These are phyloP conservation scores for Dugesia japonica DNA, from an alignment of 2,888 invertebrate species.

Conservation along the genomic window DNA sequence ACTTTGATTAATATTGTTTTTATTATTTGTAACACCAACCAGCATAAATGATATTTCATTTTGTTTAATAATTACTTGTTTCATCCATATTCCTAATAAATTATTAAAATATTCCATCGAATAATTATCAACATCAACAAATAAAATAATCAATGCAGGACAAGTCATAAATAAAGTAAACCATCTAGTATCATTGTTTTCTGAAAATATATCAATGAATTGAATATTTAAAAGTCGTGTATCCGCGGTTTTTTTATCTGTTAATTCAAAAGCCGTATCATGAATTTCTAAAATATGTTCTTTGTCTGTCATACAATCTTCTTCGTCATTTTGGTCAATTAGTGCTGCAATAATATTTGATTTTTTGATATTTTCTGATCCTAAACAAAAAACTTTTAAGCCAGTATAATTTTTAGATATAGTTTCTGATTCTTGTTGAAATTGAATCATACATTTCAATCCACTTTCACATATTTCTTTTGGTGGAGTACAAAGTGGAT, in stretches of 20 bases:
- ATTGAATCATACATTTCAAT: constrained; percentile 41
- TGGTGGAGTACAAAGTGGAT: constrained; percentile 43
- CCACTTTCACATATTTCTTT: constrained; percentile 42
- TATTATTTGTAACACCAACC: constrained; percentile 38
- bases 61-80: constrained; percentile 44
- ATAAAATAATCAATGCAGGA: constrained; percentile 20
- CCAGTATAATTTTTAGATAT: constrained; percentile 40
- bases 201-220: background rate
- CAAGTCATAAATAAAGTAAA: background rate
- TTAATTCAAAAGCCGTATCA: background rate
- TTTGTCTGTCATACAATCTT: constrained; percentile 37
- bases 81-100: constrained; percentile 43
- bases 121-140: constrained; percentile 35
- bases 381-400: constrained; percentile 40
- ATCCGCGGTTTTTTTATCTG: background rate
- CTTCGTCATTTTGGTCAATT: constrained; percentile 40
- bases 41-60: constrained; percentile 40
- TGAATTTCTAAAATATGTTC: constrained; percentile 32
- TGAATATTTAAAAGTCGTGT: background rate
- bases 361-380: constrained; percentile 39
- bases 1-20: constrained; percentile 41
- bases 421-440: constrained; percentile 42
- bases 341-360: constrained; percentile 42
- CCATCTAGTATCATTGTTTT: background rate
- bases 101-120: constrained; percentile 39